phyloP scores from a whole-genome alignment of 2,113 vertebrate genomes.

The Eulemur macaco region DNA sequence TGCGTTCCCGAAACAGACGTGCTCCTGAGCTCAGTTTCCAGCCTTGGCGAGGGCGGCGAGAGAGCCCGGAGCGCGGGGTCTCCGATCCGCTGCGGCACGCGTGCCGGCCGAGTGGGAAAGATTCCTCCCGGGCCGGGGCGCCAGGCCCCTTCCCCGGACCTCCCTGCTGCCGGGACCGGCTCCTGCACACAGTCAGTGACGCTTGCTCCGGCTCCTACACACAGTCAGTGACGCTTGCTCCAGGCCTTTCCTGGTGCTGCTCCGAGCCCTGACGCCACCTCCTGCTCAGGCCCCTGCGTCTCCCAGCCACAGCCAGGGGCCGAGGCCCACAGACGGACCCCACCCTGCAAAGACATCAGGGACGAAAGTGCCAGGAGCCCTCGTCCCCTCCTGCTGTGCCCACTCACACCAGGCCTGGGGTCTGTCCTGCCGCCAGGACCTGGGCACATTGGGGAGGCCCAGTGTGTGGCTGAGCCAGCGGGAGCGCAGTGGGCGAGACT shows the following conservation, averaged over 20 bases:
- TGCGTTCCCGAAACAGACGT: background rate
- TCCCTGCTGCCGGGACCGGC: background rate
- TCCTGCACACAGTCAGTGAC: background rate
- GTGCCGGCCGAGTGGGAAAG: accelerated
- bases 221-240: background rate
- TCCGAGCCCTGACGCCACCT: background rate
- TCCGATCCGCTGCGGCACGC: accelerated
- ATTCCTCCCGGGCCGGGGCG: accelerated
- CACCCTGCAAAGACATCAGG: background rate
- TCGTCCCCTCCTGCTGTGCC: background rate
- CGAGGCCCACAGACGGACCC: background rate
- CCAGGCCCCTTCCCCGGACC: background rate
- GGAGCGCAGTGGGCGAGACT: background rate
- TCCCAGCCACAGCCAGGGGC: accelerated
- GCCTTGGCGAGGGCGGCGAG: accelerated
- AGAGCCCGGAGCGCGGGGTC: accelerated
- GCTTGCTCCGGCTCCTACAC: too few species aligned
- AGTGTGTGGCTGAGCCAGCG: background rate
- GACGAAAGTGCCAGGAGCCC: too few species aligned
- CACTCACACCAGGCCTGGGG: accelerated
- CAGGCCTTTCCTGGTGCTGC: background rate
- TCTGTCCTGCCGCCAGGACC: background rate
- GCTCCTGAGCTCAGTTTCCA: background rate
- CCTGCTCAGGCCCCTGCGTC: background rate
- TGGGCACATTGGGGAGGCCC: accelerated